Conservation (phyloP, 2,888 invertebrate species). For the Dilophus febrilis region DNA sequence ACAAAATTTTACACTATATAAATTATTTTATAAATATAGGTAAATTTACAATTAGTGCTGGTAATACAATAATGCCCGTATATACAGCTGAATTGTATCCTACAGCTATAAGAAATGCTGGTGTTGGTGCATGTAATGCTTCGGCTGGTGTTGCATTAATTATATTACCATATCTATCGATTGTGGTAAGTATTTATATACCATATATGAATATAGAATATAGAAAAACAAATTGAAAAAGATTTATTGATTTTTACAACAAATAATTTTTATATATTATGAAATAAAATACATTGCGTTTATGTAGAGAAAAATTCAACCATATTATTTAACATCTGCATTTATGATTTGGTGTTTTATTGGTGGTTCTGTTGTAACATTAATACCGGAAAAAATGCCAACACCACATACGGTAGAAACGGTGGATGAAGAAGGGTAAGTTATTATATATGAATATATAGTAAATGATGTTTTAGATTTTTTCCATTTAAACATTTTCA, state of each 20-base stretch:
- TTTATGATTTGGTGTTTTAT: slow-evolving; percentile 50
- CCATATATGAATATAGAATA: too few species aligned
- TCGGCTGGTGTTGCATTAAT: slow-evolving; percentile 57
- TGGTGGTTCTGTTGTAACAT: slow-evolving; percentile 53
- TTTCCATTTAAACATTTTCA: too few species aligned
- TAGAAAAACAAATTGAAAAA: too few species aligned
- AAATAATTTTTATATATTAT: slow-evolving; percentile 7
- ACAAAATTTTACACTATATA: too few species aligned
- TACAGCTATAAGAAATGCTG: slow-evolving; percentile 49
- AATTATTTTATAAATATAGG: slow-evolving; percentile 14
- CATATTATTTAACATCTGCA: slow-evolving; percentile 52
- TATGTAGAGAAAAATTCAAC: slow-evolving; percentile 43
- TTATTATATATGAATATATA: too few species aligned
- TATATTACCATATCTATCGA: slow-evolving; percentile 59
- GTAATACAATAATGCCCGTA: slow-evolving; percentile 63
- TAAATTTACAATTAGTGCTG: slow-evolving; percentile 61
- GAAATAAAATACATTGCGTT: not conserved
- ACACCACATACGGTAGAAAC: slow-evolving; percentile 3
- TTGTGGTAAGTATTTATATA: slow-evolving; percentile 45
- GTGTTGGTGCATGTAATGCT: slow-evolving; percentile 58
- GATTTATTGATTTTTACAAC: too few species aligned
- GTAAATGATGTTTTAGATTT: too few species aligned
- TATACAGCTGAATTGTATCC: slow-evolving; percentile 58
- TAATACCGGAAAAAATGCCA: slow-evolving; percentile 56
- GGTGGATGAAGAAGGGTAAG: slow-evolving; percentile 9